These are phyloP conservation scores for Aporophyla nigra DNA, from an alignment of 2,888 invertebrate genomes.

Conservation along the genomic window DNA sequence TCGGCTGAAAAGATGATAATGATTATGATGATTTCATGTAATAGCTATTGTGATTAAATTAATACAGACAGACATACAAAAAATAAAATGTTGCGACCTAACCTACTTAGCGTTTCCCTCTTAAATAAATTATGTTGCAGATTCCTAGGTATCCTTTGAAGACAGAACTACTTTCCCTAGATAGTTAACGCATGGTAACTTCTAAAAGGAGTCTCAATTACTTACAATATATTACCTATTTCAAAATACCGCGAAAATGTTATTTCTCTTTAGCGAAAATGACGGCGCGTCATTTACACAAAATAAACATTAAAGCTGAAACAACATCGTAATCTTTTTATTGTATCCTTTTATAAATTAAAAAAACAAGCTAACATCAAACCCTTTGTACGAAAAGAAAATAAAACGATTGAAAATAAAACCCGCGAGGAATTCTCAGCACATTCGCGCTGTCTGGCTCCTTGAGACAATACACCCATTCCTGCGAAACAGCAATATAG, in stretches of 20 bases:
- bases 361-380: constrained; percentile 23
- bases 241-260: neutral
- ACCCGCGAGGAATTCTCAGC: constrained; percentile 26
- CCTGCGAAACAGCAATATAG: constrained; percentile 61
- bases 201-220: no score
- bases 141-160: no score
- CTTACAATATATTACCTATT: no score
- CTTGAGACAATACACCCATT: constrained; percentile 68
- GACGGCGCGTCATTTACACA: neutral
- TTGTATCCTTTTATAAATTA: constrained; percentile 31
- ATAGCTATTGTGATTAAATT: no score
- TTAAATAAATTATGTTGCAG: no score
- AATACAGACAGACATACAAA: no score
- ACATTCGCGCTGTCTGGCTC: constrained; percentile 22
- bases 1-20: no score
- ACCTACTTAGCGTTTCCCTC: no score
- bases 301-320: constrained; percentile 46
- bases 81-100: no score
- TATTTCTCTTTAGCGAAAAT: neutral
- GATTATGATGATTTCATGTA: no score
- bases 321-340: constrained; percentile 41
- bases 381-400: constrained; percentile 24
- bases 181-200: no score
- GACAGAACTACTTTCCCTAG: no score
- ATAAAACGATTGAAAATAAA: constrained; percentile 41